phyloP scores from a whole-genome alignment of 2,888 invertebrate species.

The Reticulitermes lucifugus region DNA sequence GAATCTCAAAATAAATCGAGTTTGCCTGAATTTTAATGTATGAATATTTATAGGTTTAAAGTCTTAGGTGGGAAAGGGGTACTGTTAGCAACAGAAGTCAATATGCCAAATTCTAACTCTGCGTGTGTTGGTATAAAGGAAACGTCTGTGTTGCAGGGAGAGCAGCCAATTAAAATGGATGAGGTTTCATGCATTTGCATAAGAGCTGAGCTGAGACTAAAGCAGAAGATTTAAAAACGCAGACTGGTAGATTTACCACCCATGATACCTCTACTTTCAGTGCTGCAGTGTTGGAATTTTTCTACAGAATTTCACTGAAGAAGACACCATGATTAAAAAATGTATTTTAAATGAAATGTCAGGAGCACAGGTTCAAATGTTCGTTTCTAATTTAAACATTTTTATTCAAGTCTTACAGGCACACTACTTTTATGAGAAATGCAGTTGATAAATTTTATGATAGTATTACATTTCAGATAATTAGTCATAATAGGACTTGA shows the following conservation, averaged over 20 bases:
- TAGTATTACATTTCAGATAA: no score
- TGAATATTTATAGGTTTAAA: constrained; percentile 40
- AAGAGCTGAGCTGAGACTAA: constrained; percentile 14
- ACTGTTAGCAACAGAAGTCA: constrained; percentile 43
- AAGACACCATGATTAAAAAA: background rate
- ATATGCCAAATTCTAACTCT: constrained; percentile 48
- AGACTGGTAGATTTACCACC: background rate
- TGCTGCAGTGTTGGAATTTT: background rate
- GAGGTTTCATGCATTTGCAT: constrained; percentile 48
- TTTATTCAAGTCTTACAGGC: no score
- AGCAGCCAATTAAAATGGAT: constrained; percentile 52
- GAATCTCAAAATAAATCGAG: constrained; percentile 36
- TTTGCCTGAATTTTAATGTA: constrained; percentile 33
- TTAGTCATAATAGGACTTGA: no score
- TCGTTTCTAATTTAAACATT: no score
- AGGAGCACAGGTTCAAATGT: no score
- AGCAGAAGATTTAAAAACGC: constrained; percentile 10
- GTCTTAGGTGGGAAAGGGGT: constrained; percentile 14
- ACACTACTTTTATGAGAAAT: no score
- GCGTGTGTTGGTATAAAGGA: constrained; percentile 30
- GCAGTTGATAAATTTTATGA: no score
- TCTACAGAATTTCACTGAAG: background rate
- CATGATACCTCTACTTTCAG: background rate
- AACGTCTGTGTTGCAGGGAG: constrained; percentile 37
- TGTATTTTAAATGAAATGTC: no score